Base-by-base conservation (phyloP, 1,140 invertebrate genomes). In the Drosophila navojoa region DNA sequence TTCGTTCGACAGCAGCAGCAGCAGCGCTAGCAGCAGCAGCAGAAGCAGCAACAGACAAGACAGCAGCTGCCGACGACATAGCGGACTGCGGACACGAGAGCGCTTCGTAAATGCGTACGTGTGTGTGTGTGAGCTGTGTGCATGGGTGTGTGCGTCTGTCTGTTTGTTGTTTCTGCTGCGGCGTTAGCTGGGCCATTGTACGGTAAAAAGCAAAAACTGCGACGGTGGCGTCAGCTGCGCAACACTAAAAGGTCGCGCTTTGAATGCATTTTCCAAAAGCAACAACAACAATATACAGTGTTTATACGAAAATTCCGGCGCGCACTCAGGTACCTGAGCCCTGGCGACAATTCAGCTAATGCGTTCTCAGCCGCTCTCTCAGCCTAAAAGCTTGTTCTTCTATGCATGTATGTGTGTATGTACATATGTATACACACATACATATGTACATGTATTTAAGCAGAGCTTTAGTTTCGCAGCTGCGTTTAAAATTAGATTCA, bases 191-290 rank as follows among this genome's bases (percentile, higher is more conserved):
- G 44, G 59, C 59, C 52, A 71, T 63, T 71, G 68, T 55, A 72
- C 49, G 49, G 63, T 52, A 45, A 71, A 61, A 59, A 70, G 49
- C 50, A 47, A 70, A 59, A 29, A 60, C 27, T 44, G 27, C 63
- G 40, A 47, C 53, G 29, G 40, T 29, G 64, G 71, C 76, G 75
- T 66, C 71, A 70, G 71, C 76, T 76, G 81, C 84, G 68, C 82
- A 78, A 67, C 68, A 25, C 54, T 52, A 75, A 85, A 85, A 87
- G 79, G 82, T 85, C 81, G 82, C 71, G 59, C 75, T 63, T 70
- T 78, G 54, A 87, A 61, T 87, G 85, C 81, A 85, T 81, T 85
- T 81, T 54, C 82, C 63, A 53, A 66, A 77, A 68, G 60, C 59
- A 55, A 38, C 55, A 72, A 59, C 52, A 27, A 32, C 58, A 66